phyloP scores from a whole-genome alignment of 2,113 vertebrate genomes.

The Microcebus murinus region DNA sequence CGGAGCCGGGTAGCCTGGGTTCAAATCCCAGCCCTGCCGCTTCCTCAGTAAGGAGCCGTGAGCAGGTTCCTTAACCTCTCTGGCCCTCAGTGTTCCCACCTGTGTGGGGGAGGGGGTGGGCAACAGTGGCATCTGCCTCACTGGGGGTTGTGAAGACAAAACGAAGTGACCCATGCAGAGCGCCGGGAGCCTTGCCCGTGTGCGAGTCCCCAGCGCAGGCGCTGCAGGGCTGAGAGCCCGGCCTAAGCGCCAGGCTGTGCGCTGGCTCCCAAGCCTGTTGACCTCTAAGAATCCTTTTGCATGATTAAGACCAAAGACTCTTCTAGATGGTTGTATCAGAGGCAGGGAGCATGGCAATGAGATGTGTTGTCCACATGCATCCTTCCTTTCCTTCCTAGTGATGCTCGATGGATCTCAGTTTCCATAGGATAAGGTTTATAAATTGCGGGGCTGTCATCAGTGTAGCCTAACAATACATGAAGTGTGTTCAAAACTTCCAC shows the following conservation, averaged over 20 bases:
- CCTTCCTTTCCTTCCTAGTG: neutral
- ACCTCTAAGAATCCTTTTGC: neutral
- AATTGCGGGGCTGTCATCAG: neutral
- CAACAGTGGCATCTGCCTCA: accelerated
- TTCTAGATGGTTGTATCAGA: neutral
- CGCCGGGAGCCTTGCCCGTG: neutral
- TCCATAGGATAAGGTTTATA: neutral
- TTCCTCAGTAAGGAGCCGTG: neutral
- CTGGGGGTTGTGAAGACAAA: neutral
- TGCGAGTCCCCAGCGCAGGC: accelerated
- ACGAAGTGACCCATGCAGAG: accelerated
- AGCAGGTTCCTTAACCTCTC: neutral
- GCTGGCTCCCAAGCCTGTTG: accelerated
- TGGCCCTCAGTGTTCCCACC: neutral
- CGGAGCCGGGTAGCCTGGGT: too few species aligned
- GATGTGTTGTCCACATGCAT: accelerated
- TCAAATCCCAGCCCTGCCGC: neutral
- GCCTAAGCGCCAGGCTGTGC: too few species aligned
- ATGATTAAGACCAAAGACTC: neutral
- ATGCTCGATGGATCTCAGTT: accelerated
- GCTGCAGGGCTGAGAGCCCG: neutral
- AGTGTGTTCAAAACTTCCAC: neutral
- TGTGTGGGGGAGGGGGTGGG: neutral
- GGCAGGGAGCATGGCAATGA: accelerated
- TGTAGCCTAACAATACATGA: neutral